Evolutionary conservation across 2,113 vertebrate genomes (phyloP).

Genomic region (Pollimyrus isidori): DNA sequence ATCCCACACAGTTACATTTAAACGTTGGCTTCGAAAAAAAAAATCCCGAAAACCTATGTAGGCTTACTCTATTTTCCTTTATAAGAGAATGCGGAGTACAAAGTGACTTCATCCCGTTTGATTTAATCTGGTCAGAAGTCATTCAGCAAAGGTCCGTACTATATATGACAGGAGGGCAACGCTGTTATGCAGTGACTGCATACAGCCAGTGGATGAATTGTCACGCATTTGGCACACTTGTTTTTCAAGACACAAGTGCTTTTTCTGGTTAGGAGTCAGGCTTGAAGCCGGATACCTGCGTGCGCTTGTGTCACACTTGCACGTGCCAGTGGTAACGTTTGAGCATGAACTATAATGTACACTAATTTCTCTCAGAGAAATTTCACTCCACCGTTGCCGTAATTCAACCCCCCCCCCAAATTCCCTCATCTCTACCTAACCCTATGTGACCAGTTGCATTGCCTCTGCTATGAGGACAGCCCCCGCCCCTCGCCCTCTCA

Average conservation of each 20-base stretch:
- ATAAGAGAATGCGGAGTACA: not conserved
- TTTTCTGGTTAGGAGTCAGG: not conserved
- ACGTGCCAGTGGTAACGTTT: not conserved
- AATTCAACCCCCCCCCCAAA: not conserved
- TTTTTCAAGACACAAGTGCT: not conserved
- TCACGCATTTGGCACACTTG: not conserved
- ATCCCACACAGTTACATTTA: not conserved
- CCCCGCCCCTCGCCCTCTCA: conserved; percentile 37
- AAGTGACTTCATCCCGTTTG: not conserved
- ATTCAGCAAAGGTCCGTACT: not conserved
- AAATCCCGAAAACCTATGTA: not conserved
- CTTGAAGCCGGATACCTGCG: not conserved
- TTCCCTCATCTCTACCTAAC: not conserved
- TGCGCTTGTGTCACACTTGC: not conserved
- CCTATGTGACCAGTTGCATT: not conserved
- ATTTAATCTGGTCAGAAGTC: not conserved
- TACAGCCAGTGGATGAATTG: not conserved
- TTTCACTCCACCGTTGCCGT: not conserved
- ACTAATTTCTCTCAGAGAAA: not conserved
- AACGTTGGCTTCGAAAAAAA: not conserved
- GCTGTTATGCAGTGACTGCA: not conserved
- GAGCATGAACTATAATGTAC: not conserved
- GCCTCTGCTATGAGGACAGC: conserved; percentile 19
- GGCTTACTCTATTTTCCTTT: not conserved
- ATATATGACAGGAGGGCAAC: not conserved